Evolutionary conservation across 2,888 invertebrate genomes (phyloP).

Genomic region (Reticulitermes lucifugus): DNA sequence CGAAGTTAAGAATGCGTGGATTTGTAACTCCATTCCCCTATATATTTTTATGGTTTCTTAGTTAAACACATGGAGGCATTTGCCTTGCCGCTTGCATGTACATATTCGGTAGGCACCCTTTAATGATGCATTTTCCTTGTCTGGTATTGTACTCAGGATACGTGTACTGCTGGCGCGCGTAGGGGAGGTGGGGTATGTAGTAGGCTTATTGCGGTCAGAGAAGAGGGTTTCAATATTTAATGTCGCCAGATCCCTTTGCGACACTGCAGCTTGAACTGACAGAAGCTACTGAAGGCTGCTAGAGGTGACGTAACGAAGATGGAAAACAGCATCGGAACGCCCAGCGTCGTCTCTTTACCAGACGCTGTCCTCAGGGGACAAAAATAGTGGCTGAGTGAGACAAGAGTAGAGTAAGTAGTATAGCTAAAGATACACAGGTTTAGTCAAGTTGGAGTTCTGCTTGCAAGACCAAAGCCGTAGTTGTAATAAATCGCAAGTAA

Average conservation of each 20-base stretch:
- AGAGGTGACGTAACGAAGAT: slow-evolving; percentile 23
- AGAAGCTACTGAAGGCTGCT: slow-evolving; percentile 3
- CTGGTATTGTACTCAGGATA: not conserved
- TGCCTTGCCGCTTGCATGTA: no score
- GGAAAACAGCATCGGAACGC: slow-evolving; percentile 9
- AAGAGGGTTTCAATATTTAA: slow-evolving; percentile 22
- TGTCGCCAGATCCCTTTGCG: not conserved
- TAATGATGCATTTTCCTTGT: not conserved
- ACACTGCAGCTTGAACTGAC: slow-evolving; percentile 11
- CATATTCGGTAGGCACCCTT: not conserved
- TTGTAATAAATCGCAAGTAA: not conserved
- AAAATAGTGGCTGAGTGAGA: not conserved
- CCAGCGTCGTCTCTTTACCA: slow-evolving; percentile 12
- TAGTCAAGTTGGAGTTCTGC: not conserved
- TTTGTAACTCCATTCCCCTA: no score
- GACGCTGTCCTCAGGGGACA: not conserved
- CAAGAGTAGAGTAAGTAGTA: not conserved
- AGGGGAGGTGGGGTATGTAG: not conserved
- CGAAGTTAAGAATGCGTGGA: no score
- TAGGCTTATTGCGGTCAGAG: slow-evolving; percentile 3
- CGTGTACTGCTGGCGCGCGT: not conserved
- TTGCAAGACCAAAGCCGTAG: not conserved
- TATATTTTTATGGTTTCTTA: no score
- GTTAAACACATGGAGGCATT: no score
- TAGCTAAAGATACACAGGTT: not conserved